Evolutionary conservation across 1,140 invertebrate species (phyloP), one percentile per base, ranked within the genome.

Genomic region (Pseudomyrmex sp.): DNA sequence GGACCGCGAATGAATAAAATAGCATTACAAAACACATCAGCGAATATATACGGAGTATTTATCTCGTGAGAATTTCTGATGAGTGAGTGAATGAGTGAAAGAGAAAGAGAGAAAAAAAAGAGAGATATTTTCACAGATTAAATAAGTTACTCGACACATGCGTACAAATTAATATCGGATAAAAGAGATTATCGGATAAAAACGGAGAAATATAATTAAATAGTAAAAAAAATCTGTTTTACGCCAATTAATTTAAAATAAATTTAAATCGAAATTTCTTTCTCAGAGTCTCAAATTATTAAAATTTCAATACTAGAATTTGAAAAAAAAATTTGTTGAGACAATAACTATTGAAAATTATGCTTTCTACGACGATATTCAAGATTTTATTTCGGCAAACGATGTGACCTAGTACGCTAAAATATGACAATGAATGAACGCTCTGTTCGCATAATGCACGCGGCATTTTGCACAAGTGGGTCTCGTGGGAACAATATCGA

Each of bases 401-500:
- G 48, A 62, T 35, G 20, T 0, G 26, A 26, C 15, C 35, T 10
- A 8, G 26, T 26, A 9, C 13, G 13, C 2, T 54, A 56, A 35
- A 68, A 68, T 46, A 15, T 68, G 50, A 15, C 18, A 56, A 66
- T 76, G 52, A 66, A 48, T 4, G 63, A 77, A 56, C 63, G 68
- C 35, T 50, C 48, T 56, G 48, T 77, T 23, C 26, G 18, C 52
- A 35, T 77, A 77, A 69, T 46, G 35, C 15, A 20, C 58, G 15
- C 1, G 15, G 35, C 50, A 77, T 77, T 77, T 77, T 77, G 63
- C 65, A 35, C 63, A 44, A 62, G 72, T 26, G 20, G 50, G 9
- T 77, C 84, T 75, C 84, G 13, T 1, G 85, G 46, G 85, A 50
- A 68, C 56, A 46, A 74, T 87, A 84, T 54, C 61, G 73, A 35